Evolutionary conservation across 2,113 vertebrate species (phyloP).

Genomic region (Pitta sordida): DNA sequence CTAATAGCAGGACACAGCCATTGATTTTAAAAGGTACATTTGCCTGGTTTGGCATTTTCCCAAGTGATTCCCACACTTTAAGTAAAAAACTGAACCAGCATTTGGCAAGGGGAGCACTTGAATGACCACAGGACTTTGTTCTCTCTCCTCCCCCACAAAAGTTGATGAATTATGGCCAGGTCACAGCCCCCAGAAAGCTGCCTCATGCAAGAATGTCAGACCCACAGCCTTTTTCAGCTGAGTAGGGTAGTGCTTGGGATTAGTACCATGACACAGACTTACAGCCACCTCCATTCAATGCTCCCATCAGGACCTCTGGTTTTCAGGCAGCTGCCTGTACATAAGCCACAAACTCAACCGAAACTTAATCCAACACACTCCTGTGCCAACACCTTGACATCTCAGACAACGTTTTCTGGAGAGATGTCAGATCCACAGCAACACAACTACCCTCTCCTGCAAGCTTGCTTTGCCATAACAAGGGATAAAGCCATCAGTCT

Average conservation of each 20-base stretch:
- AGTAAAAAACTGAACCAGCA: not conserved
- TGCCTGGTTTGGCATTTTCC: not conserved
- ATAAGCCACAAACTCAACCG: not conserved
- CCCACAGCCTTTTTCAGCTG: not conserved
- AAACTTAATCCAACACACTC: not conserved
- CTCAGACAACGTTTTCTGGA: not conserved
- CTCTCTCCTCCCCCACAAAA: not conserved
- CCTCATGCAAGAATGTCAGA: not conserved
- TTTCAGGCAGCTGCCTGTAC: not conserved
- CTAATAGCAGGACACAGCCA: not conserved
- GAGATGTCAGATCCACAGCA: not conserved
- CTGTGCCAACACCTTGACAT: not conserved
- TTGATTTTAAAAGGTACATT: not conserved
- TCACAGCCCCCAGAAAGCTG: not conserved
- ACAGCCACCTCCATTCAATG: not conserved
- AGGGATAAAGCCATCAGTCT: not conserved
- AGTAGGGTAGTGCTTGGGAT: not conserved
- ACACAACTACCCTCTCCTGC: not conserved
- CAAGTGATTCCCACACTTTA: not conserved
- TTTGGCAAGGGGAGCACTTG: not conserved
- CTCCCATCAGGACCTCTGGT: not conserved
- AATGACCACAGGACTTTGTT: not conserved
- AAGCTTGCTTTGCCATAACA: not conserved
- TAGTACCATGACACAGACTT: not conserved
- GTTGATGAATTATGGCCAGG: not conserved